phyloP scores from a whole-genome alignment of 30 jellyfish, hydroid and myxozoan species.

The Aurelia aurita region DNA sequence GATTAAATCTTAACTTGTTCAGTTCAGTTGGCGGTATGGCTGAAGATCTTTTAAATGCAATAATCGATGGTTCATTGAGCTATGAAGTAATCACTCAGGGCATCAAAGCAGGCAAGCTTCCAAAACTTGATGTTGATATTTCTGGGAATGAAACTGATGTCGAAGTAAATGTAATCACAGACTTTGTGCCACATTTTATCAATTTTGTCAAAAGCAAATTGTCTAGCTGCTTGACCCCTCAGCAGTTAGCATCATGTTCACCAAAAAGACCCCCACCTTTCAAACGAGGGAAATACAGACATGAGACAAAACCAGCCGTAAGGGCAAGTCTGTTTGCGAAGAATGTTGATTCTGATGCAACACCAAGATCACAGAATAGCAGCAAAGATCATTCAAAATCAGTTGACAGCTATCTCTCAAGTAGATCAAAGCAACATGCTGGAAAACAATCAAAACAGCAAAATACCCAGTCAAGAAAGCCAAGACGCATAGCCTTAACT shows the following conservation, averaged over 20 bases:
- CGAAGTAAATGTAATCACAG: background rate
- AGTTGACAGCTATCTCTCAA: background rate
- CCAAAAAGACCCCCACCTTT: conserved; percentile 32
- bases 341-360: conserved; percentile 1
- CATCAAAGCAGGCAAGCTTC: background rate
- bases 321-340: conserved; percentile 20
- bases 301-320: conserved; percentile 1
- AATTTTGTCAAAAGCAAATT: conserved; percentile 40
- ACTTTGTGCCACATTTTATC: conserved; percentile 61
- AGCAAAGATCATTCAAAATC: conserved; percentile 10
- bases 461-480: conserved; percentile 13
- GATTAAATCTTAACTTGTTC: too few species aligned
- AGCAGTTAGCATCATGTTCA: conserved; percentile 53
- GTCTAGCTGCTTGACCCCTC: conserved; percentile 24
- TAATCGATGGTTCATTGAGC: background rate
- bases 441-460: background rate
- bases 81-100: background rate
- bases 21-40: background rate
- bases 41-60: background rate
- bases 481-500: conserved; percentile 7
- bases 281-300: background rate
- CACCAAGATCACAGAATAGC: background rate
- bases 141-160: background rate
- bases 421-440: background rate
- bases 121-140: background rate